phyloP scores from a whole-genome alignment of 2,113 vertebrate species.

The Macrotus californicus region DNA sequence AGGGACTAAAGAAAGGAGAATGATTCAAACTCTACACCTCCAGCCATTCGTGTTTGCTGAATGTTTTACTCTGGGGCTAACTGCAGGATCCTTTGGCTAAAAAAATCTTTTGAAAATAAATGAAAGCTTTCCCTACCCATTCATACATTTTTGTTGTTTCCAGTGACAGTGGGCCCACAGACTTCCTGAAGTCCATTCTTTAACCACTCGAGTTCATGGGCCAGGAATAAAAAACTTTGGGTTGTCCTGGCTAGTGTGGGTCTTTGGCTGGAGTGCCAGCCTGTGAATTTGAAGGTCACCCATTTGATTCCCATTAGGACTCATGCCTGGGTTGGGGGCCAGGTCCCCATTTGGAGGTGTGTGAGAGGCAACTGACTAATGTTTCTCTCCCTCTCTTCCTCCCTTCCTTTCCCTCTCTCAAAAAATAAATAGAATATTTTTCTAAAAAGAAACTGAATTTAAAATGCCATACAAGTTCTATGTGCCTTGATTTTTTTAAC shows the following conservation, averaged over 20 bases:
- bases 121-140: neutral
- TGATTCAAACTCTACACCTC: neutral
- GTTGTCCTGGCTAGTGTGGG: too few species aligned
- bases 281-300: too few species aligned
- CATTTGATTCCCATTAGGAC: too few species aligned
- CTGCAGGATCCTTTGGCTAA: neutral
- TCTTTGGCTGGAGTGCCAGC: too few species aligned
- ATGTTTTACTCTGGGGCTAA: neutral
- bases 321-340: too few species aligned
- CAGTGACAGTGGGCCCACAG: neutral
- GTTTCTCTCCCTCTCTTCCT: too few species aligned
- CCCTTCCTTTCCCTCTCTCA: too few species aligned
- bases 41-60: neutral
- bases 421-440: too few species aligned
- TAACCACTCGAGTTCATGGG: neutral
- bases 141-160: neutral
- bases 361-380: too few species aligned
- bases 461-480: neutral
- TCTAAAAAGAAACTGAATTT: neutral
- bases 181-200: neutral
- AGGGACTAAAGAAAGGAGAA: neutral
- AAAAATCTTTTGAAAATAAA: slow-evolving; percentile 5
- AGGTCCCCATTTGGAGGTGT: too few species aligned
- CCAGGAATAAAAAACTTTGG: neutral
- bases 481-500: neutral